These are phyloP conservation scores for Drosophila meridionalis DNA, from an alignment of 2,888 invertebrate genomes.

Conservation along the genomic window DNA sequence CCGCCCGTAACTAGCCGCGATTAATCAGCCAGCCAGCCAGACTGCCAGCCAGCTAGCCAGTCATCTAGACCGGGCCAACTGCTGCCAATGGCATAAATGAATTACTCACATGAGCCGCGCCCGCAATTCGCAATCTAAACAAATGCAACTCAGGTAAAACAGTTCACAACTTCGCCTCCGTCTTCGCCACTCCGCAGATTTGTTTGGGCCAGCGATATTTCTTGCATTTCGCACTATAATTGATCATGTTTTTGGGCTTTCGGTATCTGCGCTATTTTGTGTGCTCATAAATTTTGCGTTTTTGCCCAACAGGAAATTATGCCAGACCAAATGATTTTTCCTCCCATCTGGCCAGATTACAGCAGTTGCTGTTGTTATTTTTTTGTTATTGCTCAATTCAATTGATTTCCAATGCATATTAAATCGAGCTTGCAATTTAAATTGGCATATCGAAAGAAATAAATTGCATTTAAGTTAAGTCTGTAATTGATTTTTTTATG, in stretches of 20 bases:
- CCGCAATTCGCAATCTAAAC: constrained; percentile 48
- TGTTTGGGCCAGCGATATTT: constrained; percentile 61
- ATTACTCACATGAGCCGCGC: constrained; percentile 60
- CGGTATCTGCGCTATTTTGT: constrained; percentile 52
- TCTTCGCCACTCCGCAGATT: constrained; percentile 16
- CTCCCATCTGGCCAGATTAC: constrained; percentile 58
- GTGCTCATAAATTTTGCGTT: constrained; percentile 62
- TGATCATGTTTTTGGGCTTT: constrained; percentile 70
- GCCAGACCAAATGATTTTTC: constrained; percentile 38
- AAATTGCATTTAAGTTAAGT: neutral
- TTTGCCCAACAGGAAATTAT: constrained; percentile 57
- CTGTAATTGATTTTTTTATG: neutral
- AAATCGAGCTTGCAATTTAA: constrained; percentile 19
- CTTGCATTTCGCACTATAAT: constrained; percentile 71
- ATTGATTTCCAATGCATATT: constrained; percentile 20
- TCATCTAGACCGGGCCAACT: constrained; percentile 24
- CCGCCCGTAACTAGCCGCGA: constrained; percentile 72
- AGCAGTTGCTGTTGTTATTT: constrained; percentile 2
- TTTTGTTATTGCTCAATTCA: constrained; percentile 23
- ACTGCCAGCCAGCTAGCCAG: constrained; percentile 36
- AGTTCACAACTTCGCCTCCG: neutral
- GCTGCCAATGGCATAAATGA: constrained; percentile 63
- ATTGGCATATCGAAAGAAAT: constrained; percentile 18
- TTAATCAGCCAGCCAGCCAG: constrained; percentile 58
- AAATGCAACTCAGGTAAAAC: constrained; percentile 40